Evolutionary conservation across 2,888 invertebrate species (phyloP).

Genomic region (Galerucella pusilla): DNA sequence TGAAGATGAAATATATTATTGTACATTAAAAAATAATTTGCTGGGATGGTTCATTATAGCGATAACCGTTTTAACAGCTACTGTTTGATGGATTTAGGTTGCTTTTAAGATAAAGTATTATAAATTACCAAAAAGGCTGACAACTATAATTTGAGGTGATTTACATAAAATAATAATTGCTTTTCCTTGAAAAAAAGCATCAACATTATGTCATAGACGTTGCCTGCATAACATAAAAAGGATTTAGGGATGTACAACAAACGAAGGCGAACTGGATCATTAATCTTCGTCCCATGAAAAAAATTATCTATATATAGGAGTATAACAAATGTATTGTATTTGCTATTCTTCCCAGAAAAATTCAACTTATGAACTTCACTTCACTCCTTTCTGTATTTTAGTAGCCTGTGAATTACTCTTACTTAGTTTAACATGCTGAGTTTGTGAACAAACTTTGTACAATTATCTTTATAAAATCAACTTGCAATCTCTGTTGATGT

Average conservation of each 20-base stretch:
- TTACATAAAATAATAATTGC: neutral
- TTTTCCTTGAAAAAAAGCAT: neutral
- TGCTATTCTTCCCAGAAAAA: too few relatives aligned
- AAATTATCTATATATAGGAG: neutral
- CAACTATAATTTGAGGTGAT: neutral
- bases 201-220: neutral
- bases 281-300: neutral
- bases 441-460: too few relatives aligned
- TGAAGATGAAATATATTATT: too few relatives aligned
- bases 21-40: too few relatives aligned
- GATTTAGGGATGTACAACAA: neutral
- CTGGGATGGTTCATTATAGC: too few relatives aligned
- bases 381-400: too few relatives aligned
- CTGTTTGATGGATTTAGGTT: neutral
- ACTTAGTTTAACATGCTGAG: too few relatives aligned
- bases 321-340: neutral
- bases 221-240: neutral
- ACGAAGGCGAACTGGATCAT: neutral
- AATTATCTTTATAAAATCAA: too few relatives aligned
- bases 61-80: too few relatives aligned
- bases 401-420: too few relatives aligned
- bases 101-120: neutral
- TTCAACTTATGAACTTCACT: too few relatives aligned
- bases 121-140: neutral
- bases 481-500: too few relatives aligned